Base-by-base conservation (phyloP, 2,888 invertebrate genomes). In the Exephanes ischioxanthus region DNA sequence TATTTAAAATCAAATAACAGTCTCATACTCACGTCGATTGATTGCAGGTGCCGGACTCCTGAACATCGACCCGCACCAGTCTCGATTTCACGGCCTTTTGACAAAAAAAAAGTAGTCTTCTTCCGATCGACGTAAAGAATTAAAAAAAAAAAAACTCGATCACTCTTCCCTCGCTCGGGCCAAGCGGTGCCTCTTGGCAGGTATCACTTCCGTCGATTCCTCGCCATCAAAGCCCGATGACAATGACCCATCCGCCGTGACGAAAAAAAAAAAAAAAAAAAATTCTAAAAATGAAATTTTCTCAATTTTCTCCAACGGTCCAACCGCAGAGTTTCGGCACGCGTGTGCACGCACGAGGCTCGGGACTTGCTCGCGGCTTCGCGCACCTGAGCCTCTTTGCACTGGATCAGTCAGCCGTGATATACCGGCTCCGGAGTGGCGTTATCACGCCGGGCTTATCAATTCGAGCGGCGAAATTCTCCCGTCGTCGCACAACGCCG, bases 1-100 rank as follows among this genome's bases (percentile, higher is more conserved):
- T 0, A 5, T 30, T 30, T 5, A 3, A 58, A 58, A 58, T 26
- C 3, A 26, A 33, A n/a, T 30, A 2, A 30, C 33, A 6, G n/a
- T 16, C 7, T 33, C 30, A 63, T 78, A 86, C 87, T 87, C 71
- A 87, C 87, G 84, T 83, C 70, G 80, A 71, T 78, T 78, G 53
- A 70, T 76, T 51, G 41, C 75, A 71, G 58, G 61, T 83, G 68
- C 55, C 48, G 55, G 61, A 53, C 58, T 77, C 72, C 76, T 85
- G 53, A 80, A 78, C 84, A 83, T 87, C 78, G 83, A 85, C 86
- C 66, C 73, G 70, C 63, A 67, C 71, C 67, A 45, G 4, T 61
- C 45, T 80, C 19, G 55, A 41, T 75, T 75, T 61, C 75, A 73
- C 79, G 22, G 2, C 63, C 16, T 63, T 33, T 61, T 19, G 48